Evolutionary conservation across 2,888 invertebrate species (phyloP).

Genomic region (Ochropacha duplaris): DNA sequence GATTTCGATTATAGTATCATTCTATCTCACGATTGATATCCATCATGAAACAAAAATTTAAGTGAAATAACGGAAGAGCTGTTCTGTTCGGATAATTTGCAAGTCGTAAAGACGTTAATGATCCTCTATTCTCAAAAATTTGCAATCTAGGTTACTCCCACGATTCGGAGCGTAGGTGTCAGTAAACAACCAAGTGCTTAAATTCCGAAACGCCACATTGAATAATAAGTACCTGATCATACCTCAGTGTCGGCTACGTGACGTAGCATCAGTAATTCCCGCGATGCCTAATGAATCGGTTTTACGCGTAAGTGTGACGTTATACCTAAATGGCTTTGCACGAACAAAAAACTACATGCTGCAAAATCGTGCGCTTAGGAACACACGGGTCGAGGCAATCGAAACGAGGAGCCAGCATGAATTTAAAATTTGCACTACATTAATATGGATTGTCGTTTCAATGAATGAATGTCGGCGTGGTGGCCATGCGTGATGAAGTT

Average conservation of each 20-base stretch:
- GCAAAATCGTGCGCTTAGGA: constrained; percentile 78
- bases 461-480: constrained; percentile 80
- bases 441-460: constrained; percentile 82
- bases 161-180: constrained; percentile 29
- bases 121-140: constrained; percentile 26
- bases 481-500: constrained; percentile 81
- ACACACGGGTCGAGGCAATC: constrained; percentile 73
- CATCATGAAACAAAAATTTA: constrained; percentile 53
- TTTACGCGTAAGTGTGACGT: constrained; percentile 68
- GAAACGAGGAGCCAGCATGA: constrained; percentile 76
- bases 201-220: constrained; percentile 49
- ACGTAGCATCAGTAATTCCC: constrained; percentile 59
- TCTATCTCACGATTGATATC: constrained; percentile 49
- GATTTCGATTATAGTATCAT: constrained; percentile 59
- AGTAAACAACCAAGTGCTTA: constrained; percentile 35
- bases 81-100: constrained; percentile 25
- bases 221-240: constrained; percentile 52
- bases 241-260: constrained; percentile 44
- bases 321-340: constrained; percentile 72
- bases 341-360: constrained; percentile 76
- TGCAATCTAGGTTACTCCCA: constrained; percentile 45
- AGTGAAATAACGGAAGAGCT: constrained; percentile 36
- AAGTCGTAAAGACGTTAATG: constrained; percentile 22
- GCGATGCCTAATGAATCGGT: constrained; percentile 61
- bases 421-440: constrained; percentile 82